Conservation (phyloP, 2,113 vertebrate species). For the Pterocles orientalis region DNA sequence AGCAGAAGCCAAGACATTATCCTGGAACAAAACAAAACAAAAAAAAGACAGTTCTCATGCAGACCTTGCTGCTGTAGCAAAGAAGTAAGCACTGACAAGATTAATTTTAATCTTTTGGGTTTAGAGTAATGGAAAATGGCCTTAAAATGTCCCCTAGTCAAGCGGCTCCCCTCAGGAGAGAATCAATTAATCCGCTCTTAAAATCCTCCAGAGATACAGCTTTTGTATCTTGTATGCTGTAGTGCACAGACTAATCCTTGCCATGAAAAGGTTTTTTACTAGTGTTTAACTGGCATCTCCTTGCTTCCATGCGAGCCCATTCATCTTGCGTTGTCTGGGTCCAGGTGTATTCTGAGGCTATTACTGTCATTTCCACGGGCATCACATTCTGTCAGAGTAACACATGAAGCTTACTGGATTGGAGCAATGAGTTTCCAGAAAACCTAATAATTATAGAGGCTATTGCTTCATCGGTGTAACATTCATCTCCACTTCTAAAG, state of each 20-base stretch:
- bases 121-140: background rate
- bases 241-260: background rate
- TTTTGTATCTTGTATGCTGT: background rate
- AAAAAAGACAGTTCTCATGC: background rate
- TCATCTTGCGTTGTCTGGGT: background rate
- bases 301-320: background rate
- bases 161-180: background rate
- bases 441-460: background rate
- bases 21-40: background rate
- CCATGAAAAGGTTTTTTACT: background rate
- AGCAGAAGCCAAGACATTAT: background rate
- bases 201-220: background rate
- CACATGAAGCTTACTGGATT: background rate
- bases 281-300: background rate
- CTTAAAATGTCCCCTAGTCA: background rate
- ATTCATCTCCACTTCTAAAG: background rate
- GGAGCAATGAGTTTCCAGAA: background rate
- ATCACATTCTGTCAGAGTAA: background rate
- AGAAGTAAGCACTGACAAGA: background rate
- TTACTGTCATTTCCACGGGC: background rate
- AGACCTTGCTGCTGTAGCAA: background rate
- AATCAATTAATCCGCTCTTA: background rate
- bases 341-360: background rate
- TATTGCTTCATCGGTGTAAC: background rate
- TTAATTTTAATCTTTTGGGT: background rate